Evolutionary conservation across 1,140 invertebrate species (phyloP), one percentile per base, ranked within the genome.

Genomic region (Coboldia fuscipes): DNA sequence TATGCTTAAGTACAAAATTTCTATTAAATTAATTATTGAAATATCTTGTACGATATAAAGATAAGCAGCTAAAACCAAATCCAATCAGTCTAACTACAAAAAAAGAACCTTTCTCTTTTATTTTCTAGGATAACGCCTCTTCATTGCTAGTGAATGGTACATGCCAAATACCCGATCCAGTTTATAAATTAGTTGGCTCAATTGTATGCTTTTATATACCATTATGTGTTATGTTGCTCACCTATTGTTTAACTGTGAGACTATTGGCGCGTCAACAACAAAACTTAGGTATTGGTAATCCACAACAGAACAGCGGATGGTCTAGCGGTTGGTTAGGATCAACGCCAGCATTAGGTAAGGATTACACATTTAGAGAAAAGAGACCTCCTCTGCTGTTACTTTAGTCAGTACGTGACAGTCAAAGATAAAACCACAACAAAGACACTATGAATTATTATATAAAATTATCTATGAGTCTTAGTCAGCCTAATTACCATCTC

Each of bases 191-290:
- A 37, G 85, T 90, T 42, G 88, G 85, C 12, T 90, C 85, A 24
- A 77, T 94, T 43, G 73, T 93, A 42, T 89, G 85, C 41, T 97
- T 97, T 58, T 93, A 93, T 60, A 86, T 96, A 39, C 92, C 92
- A 3, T 64, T 97, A 24, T 64, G 76, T 7, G 86, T 96, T 30
- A 97, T 97, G 89, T 60, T 93, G 44, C 60, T 89, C 21, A 93
- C 89, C 2, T 96, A 94, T 47, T 74, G 81, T 3, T 63, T 93
- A 33, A 96, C 90, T 0, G 82, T 93, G 2, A 63, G 75, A 33
- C 61, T 90, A 4, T 58, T 92, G 41, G 77, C 77, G 13, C 52
- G 71, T 30, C 78, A 84, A 49, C 66, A 71, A 38, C 75, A 75
- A 46, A 79, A 77, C 37, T 56, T 83, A 6, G 72, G 69, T 6